phyloP scores from a whole-genome alignment of 1,140 invertebrate species.

The Drosophila parabipectinata region DNA sequence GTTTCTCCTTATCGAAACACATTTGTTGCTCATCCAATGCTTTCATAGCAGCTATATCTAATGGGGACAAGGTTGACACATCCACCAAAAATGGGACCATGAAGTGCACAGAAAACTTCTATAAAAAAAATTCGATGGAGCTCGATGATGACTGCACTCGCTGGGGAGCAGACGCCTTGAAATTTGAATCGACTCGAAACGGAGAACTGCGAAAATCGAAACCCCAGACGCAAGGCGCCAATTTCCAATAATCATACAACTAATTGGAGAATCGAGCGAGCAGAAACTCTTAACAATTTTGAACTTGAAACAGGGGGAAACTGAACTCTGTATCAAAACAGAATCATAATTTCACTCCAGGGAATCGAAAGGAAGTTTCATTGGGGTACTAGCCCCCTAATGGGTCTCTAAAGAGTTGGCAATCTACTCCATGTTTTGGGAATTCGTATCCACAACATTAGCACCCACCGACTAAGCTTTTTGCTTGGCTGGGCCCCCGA shows the following conservation, averaged over 20 bases:
- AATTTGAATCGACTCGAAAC: slow-evolving; percentile 37
- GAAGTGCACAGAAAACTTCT: slow-evolving; percentile 42
- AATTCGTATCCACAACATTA: slow-evolving; percentile 21
- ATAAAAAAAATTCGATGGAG: background rate
- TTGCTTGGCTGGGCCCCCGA: slow-evolving; percentile 13
- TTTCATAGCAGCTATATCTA: slow-evolving; percentile 43
- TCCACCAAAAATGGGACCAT: slow-evolving; percentile 45
- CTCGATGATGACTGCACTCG: slow-evolving; percentile 16
- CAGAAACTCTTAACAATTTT: slow-evolving; percentile 7
- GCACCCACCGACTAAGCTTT: slow-evolving; percentile 28
- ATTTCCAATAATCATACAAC: slow-evolving; percentile 2
- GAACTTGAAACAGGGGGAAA: slow-evolving; percentile 21
- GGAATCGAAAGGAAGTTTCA: background rate
- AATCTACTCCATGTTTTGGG: background rate
- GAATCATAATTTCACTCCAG: no score
- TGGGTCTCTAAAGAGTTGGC: background rate
- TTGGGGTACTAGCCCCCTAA: no score
- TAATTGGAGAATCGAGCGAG: background rate
- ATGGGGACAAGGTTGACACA: slow-evolving; percentile 71
- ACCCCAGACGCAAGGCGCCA: slow-evolving; percentile 46
- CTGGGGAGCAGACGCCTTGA: slow-evolving; percentile 12
- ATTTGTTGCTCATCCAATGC: slow-evolving; percentile 59
- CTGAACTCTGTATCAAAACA: no score
- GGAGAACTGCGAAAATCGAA: slow-evolving; percentile 45
- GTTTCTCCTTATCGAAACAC: slow-evolving; percentile 64